These are phyloP conservation scores for Pandemis heparana DNA, from an alignment of 2,888 invertebrate genomes.

Conservation along the genomic window DNA sequence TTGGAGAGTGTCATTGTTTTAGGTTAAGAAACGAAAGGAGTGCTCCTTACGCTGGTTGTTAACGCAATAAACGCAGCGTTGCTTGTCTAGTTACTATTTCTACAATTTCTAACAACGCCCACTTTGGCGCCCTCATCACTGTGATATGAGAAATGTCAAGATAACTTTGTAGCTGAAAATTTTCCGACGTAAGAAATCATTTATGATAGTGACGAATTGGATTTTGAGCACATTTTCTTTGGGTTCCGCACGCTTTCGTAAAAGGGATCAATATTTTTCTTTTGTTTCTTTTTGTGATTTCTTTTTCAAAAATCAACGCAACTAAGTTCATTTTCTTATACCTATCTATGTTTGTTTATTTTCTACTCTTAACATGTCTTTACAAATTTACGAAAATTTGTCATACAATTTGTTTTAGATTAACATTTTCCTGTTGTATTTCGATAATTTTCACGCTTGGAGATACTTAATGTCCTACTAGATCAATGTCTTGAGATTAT, in stretches of 20 bases:
- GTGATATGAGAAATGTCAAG: constrained; percentile 12
- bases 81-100: constrained; percentile 8
- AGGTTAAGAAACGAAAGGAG: neutral
- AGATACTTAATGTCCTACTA: neutral
- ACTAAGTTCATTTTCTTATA: neutral
- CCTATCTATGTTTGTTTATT: neutral
- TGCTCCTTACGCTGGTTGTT: neutral
- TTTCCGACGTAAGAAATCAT: constrained; percentile 9
- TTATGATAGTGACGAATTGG: neutral
- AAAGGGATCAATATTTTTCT: neutral
- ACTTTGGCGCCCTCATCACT: neutral
- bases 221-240: neutral
- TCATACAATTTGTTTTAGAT: neutral
- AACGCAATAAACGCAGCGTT: constrained; percentile 6
- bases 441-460: neutral
- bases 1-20: constrained; percentile 22
- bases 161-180: constrained; percentile 7
- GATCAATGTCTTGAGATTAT: neutral
- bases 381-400: neutral
- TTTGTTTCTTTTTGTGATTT: neutral
- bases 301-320: neutral
- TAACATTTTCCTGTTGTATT: neutral
- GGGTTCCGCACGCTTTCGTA: neutral
- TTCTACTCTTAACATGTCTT: neutral
- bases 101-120: constrained; percentile 9